Conservation (phyloP, 2,113 vertebrate genomes). For the Proteles cristata region DNA sequence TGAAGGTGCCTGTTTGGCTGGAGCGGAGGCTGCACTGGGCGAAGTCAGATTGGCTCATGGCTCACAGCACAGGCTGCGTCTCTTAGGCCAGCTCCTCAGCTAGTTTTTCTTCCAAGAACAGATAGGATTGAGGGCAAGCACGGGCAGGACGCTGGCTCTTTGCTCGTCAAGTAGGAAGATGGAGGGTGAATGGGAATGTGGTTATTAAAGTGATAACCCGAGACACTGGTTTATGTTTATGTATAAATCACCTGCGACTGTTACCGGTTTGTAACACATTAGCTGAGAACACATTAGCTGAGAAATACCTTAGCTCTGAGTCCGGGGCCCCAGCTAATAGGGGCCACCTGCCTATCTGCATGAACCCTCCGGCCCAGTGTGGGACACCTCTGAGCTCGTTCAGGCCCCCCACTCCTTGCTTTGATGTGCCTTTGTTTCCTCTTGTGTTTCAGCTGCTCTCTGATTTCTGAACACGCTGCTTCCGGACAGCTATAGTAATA, state of each 20-base stretch:
- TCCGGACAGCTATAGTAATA: neutral
- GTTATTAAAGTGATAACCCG: neutral
- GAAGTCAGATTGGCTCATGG: rapidly evolving
- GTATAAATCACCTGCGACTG: too few relatives aligned
- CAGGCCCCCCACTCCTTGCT: neutral
- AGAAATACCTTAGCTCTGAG: neutral
- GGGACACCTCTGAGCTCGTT: neutral
- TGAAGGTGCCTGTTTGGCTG: rapidly evolving
- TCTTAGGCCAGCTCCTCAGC: neutral
- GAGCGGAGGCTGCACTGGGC: rapidly evolving
- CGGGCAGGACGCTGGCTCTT: neutral
- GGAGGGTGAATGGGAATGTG: neutral
- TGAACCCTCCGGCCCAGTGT: rapidly evolving
- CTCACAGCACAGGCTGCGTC: neutral
- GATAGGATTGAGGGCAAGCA: neutral
- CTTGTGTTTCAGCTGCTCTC: neutral
- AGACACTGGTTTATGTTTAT: neutral
- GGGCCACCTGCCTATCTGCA: neutral
- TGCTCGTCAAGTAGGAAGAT: neutral
- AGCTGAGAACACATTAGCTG: neutral
- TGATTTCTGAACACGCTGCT: neutral
- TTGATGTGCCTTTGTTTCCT: neutral
- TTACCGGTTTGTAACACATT: neutral
- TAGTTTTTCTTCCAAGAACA: neutral
- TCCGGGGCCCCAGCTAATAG: neutral